Base-by-base conservation (phyloP, 2,888 invertebrate genomes). In the Teinopalpus imperialis region DNA sequence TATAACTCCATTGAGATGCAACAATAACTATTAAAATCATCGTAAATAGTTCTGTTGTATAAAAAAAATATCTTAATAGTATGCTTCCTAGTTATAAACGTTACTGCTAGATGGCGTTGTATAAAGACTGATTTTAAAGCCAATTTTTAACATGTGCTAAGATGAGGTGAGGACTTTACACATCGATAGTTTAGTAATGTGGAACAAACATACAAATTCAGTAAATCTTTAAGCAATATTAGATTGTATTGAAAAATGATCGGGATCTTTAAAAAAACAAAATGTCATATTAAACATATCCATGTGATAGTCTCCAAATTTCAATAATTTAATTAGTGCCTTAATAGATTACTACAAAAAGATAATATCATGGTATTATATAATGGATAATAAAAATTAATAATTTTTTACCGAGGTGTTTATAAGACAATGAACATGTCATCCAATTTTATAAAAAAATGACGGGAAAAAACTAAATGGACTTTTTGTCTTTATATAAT, bases 121-220 rank as follows among this genome's bases (percentile, higher is more conserved):
- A 34, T 23, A 14, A 40, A 45, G 45, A 45, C 45, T 45, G 45
- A 45, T 45, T 45, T 40, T 40, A 10, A 40, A 40, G 20, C 32
- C 34, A 20, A 40, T 34, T 45, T 40, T 34, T 13, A 32, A 20
- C 14, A 31, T 29, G 44, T 8, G 34, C 34, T 40, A 40, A 29
- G 34, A 45, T 12, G n/a, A 4, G 9, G 10, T 3, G 18, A 27
- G 21, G 8, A 41, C 18, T 40, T 5, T 20, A 3, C 27, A 34
- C 23, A 16, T 23, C 9, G 5, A 30, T 20, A 12, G 26, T 45
- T 32, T 42, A 9, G 21, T 23, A n/a, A n/a, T n/a, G n/a, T n/a
- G n/a, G n/a, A n/a, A n/a, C n/a, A n/a, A n/a, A n/a, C n/a, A n/a
- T n/a, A n/a, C n/a, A n/a, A n/a, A n/a, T n/a, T n/a, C n/a, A n/a